Evolutionary conservation across 2,888 invertebrate genomes (phyloP), one percentile per base, ranked within the genome.

Genomic region (Perizoma flavofasciatum): DNA sequence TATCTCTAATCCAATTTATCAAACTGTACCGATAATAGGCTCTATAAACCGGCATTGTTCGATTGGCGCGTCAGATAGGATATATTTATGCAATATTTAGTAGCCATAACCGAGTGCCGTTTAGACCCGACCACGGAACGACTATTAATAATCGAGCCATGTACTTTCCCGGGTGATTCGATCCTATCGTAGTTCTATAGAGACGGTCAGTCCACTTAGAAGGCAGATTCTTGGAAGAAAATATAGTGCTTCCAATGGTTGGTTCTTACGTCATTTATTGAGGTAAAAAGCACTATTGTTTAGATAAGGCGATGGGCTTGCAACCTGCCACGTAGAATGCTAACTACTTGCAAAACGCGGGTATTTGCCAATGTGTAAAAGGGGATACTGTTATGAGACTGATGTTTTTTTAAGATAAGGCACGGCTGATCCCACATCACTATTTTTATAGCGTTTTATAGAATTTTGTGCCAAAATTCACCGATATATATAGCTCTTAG

Each of bases 61-160:
- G 64, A 65, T 61, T 67, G 65, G 65, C 55, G 49, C 66, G 73
- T 72, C 71, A 67, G 71, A 71, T 66, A 71, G 72, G 72, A 71
- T 74, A 69, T 73, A 78, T 80, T 77, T 76, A 69, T 77, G 77
- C 74, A 77, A 78, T 79, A 78, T 84, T 81, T 79, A 75, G 74
- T 77, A 73, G 55, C 58, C 66, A 73, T 76, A 74, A 72, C 72
- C 68, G 61, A 71, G 72, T 55, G 58, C 55, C 75, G 77, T 80
- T 82, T 78, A 78, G 75, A 71, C 71, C 67, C 66, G 71, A 68
- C 80, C 79, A 78, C 77, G 79, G 75, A 74, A 75, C 72, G 74
- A 81, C 85, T 83, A 88, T 88, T 86, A 86, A 87, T 88, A 86
- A 85, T 77, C 72, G 69, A 71, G 69, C 70, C 71, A 68, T 73